phyloP scores from a whole-genome alignment of 2,888 invertebrate species.

The Drosophila anomelani region DNA sequence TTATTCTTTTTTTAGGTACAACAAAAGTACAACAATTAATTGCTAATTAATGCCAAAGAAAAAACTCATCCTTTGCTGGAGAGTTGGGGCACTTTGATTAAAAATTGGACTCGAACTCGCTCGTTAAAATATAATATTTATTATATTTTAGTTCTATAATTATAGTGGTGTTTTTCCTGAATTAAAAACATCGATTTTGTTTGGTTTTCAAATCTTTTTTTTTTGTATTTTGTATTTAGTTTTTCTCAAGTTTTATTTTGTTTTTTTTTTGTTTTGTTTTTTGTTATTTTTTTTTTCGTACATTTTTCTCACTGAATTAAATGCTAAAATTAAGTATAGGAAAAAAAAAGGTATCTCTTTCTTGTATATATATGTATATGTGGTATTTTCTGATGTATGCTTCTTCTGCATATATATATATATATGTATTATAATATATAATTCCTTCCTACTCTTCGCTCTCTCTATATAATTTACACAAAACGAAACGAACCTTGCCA shows the following conservation, averaged over 20 bases:
- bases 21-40: slow-evolving; percentile 71
- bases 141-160: slow-evolving; percentile 1
- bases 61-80: slow-evolving; percentile 19
- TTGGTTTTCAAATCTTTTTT: slow-evolving; percentile 30
- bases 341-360: slow-evolving; percentile 44
- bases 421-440: slow-evolving; percentile 24
- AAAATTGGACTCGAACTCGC: slow-evolving; percentile 49
- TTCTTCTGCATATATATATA: slow-evolving; percentile 12
- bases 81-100: slow-evolving; percentile 23
- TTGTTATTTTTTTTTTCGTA: slow-evolving; percentile 33
- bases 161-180: slow-evolving; percentile 1
- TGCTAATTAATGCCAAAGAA: slow-evolving; percentile 42
- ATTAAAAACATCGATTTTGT: slow-evolving; percentile 57
- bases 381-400: slow-evolving; percentile 24
- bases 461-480: slow-evolving; percentile 28
- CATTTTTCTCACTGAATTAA: slow-evolving; percentile 49
- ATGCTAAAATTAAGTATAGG: slow-evolving; percentile 69
- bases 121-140: slow-evolving; percentile 17
- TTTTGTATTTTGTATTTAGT: slow-evolving; percentile 29
- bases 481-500: slow-evolving; percentile 30
- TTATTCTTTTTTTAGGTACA: slow-evolving; percentile 52
- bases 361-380: slow-evolving; percentile 21
- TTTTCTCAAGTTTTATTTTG: slow-evolving; percentile 44
- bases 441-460: slow-evolving; percentile 4
- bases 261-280: slow-evolving; percentile 27